phyloP scores from a whole-genome alignment of 2,797 vertebrate species.

The Sebastes umbrosus region DNA sequence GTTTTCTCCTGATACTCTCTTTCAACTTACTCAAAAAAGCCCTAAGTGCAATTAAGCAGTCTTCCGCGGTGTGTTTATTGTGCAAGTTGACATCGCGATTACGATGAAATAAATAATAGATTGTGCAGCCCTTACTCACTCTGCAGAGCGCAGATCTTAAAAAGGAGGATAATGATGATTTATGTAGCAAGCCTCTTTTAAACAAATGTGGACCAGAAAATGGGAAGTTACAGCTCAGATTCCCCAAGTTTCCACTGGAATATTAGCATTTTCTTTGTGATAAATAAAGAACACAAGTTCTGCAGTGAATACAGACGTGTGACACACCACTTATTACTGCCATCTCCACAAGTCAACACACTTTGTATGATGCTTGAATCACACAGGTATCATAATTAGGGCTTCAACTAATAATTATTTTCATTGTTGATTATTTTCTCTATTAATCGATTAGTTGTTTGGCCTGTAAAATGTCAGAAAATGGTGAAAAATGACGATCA shows the following conservation, averaged over 20 bases:
- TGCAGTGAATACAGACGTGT: neutral
- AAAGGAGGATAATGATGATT: neutral
- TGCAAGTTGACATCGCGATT: too few relatives aligned
- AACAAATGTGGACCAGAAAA: neutral
- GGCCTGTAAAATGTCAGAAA: too few relatives aligned
- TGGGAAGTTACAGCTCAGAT: neutral
- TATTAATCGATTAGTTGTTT: too few relatives aligned
- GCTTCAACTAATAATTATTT: too few relatives aligned
- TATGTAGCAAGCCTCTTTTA: neutral
- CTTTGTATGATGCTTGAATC: neutral
- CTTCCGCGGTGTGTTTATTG: too few relatives aligned
- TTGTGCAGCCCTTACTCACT: neutral
- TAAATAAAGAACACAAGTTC: neutral
- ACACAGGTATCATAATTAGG: too few relatives aligned
- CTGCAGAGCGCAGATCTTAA: neutral
- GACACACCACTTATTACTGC: too few relatives aligned
- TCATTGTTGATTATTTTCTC: too few relatives aligned
- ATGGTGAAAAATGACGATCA: too few relatives aligned
- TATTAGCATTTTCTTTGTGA: neutral
- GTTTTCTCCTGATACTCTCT: too few relatives aligned
- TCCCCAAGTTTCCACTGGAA: neutral
- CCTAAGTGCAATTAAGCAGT: too few relatives aligned
- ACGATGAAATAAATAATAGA: neutral
- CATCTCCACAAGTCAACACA: neutral
- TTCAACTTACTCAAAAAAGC: too few relatives aligned